phyloP scores from a whole-genome alignment of 2,797 vertebrate species.

The Acipenser transmontanus region DNA sequence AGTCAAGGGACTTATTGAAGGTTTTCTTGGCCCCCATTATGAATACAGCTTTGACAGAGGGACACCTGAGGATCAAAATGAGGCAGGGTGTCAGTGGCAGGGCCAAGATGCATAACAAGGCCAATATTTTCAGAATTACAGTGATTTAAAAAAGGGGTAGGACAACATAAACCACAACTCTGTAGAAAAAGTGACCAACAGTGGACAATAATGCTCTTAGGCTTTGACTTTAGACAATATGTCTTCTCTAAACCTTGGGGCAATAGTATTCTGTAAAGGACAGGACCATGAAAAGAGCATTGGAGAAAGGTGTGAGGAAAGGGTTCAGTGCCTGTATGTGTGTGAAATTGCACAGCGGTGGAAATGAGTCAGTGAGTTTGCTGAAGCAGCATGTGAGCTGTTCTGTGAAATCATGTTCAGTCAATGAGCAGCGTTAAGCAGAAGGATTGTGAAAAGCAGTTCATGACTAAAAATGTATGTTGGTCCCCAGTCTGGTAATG shows the following conservation, averaged over 20 bases:
- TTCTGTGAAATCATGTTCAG: constrained; percentile 20
- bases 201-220: not conserved
- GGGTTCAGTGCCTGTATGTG: constrained; percentile 10
- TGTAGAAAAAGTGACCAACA: not conserved
- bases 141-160: too few species aligned
- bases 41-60: too few species aligned
- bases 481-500: constrained; percentile 17
- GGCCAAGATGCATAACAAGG: too few species aligned
- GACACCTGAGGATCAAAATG: too few species aligned
- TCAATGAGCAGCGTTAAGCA: constrained; percentile 21
- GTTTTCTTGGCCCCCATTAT: too few species aligned
- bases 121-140: too few species aligned
- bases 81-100: too few species aligned
- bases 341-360: constrained; percentile 13
- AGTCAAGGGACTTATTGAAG: too few species aligned
- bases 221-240: not conserved
- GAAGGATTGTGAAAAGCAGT: constrained; percentile 24
- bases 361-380: constrained; percentile 26
- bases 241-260: not conserved
- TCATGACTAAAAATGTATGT: constrained; percentile 14
- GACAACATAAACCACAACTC: too few species aligned
- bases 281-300: not conserved
- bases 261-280: not conserved
- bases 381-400: constrained; percentile 25
- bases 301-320: constrained; percentile 1